Conservation (phyloP, 2,113 vertebrate species). For the Erythrocercus mccallii region DNA sequence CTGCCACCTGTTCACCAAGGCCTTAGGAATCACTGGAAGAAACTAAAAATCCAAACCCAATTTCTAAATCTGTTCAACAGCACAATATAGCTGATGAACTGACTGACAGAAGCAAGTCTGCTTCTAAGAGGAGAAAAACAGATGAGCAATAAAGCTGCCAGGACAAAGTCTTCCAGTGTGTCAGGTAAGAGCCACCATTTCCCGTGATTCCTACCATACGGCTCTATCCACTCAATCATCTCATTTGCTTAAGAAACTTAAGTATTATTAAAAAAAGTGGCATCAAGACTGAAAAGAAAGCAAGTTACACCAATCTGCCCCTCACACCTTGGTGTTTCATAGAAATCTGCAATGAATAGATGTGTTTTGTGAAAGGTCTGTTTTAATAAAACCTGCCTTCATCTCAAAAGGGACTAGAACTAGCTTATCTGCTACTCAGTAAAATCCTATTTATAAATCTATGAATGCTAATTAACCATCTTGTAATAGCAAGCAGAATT, state of each 20-base stretch:
- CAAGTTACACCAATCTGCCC: background rate
- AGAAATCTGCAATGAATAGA: background rate
- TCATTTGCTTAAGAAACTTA: background rate
- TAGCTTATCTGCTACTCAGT: background rate
- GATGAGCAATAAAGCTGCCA: background rate
- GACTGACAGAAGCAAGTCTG: background rate
- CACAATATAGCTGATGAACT: background rate
- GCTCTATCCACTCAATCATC: background rate
- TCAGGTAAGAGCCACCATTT: background rate
- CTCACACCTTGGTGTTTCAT: background rate
- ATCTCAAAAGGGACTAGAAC: background rate
- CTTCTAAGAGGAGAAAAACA: background rate
- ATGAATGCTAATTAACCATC: conserved; percentile 23
- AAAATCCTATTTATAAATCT: conserved; percentile 12
- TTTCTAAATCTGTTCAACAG: background rate
- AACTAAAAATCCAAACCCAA: background rate
- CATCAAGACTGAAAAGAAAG: background rate
- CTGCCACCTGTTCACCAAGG: background rate
- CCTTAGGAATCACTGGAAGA: background rate
- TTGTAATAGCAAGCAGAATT: background rate
- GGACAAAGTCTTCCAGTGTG: background rate
- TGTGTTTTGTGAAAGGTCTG: background rate
- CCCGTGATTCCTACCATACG: background rate
- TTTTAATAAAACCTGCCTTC: background rate
- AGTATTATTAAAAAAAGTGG: background rate